A percentile compares a stretch with the other conserved stretches of the same genome.
phyloP scores from a whole-genome alignment of 2,888 invertebrate genomes.

The Polymixis flavicincta region DNA sequence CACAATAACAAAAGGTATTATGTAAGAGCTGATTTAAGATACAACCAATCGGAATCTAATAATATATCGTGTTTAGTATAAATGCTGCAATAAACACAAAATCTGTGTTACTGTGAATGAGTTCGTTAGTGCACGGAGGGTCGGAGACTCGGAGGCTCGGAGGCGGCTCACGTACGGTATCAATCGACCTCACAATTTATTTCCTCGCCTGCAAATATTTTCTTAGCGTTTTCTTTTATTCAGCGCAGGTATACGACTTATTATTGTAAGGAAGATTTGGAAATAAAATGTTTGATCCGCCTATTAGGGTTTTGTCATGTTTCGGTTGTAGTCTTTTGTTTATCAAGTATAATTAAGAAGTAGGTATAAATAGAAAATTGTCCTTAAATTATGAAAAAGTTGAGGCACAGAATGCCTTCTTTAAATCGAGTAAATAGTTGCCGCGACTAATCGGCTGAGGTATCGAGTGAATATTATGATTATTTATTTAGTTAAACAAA shows the following conservation, averaged over 20 bases:
- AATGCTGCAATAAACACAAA: constrained; percentile 36
- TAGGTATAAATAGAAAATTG: background rate
- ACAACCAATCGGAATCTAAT: constrained; percentile 32
- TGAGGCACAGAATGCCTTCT: background rate
- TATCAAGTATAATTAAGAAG: background rate
- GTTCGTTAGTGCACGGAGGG: constrained; percentile 67
- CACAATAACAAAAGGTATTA: background rate
- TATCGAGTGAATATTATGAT: background rate
- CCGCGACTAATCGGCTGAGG: background rate
- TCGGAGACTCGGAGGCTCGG: constrained; percentile 57
- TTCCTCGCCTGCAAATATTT: constrained; percentile 61
- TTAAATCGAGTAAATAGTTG: background rate
- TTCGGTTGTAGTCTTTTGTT: background rate
- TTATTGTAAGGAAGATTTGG: constrained; percentile 29
- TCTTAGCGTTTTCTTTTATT: constrained; percentile 57
- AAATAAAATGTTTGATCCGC: constrained; percentile 41
- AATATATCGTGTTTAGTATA: constrained; percentile 19
- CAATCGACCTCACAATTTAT: constrained; percentile 69
- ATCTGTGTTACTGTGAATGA: constrained; percentile 53
- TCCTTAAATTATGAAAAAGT: background rate
- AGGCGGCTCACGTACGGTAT: constrained; percentile 71
- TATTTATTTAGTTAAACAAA: no score
- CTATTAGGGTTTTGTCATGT: background rate
- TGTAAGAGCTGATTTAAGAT: background rate
- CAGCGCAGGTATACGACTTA: constrained; percentile 38